Base-by-base conservation (phyloP, 2,113 vertebrate species). In the Riparia riparia region DNA sequence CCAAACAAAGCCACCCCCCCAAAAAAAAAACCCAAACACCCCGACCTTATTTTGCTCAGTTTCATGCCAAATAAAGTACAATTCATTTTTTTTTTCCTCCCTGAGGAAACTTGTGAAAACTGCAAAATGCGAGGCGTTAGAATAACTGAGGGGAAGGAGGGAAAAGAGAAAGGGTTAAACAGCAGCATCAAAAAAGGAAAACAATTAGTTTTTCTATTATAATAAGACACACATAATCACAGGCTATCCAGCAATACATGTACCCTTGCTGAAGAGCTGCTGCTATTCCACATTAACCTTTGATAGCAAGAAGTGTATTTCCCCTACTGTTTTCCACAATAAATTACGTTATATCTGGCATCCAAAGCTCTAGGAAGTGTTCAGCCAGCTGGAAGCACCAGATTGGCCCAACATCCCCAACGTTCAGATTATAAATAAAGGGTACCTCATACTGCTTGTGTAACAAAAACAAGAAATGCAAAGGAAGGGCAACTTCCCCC, bases 301-400 rank as follows among this genome's bases (percentile, higher is more conserved):
- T 82, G 76, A 80, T 56, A 89, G 86, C 1, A 1, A 86, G 86
- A 88, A 90, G 49, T 58, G 78, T 82, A 70, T 63, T 90, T 88
- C 73, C 77, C 80, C 56, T 53, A 86, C 73, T 71, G 89, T 82
- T 91, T 92, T 91, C 83, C 45, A 79, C 47, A 69, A 90, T 41
- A 96, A 97, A 97, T 96, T 90, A 95, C 76, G 3, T 94, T 68
- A n/a, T 92, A 50, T 64, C 72, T 91, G 93, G 81, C 92, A 91
- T 94, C 56, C 45, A 65, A 60, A 86, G 71, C 8, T 20, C 89
- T 79, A 87, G 74, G 73, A 87, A 93, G 82, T 81, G 63, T 85
- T 96, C 94, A 91, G 89, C 70, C 85, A 93, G 93, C 92, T 95
- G 96, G 66, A 93, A 47, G 22, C 85, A 81, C 81, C 89, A 86